Percentiles rank a stretch among this genome's conserved stretches.
These are phyloP conservation scores for Drosophila trichaetosa DNA, from an alignment of 2,888 invertebrate genomes.

Conservation along the genomic window DNA sequence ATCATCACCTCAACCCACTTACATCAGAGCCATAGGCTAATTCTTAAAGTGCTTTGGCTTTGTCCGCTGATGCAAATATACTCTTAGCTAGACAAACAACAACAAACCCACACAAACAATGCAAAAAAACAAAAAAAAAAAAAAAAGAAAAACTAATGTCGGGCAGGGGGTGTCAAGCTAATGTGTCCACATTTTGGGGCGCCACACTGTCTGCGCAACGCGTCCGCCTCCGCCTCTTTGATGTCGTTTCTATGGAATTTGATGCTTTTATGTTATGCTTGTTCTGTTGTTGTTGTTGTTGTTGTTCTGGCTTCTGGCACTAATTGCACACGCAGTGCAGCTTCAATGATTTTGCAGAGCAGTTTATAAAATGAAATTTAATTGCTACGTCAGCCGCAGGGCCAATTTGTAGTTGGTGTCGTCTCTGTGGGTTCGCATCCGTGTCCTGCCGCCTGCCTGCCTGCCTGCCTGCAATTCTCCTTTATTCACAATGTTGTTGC, in stretches of 20 bases:
- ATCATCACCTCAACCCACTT: slow-evolving; percentile 28
- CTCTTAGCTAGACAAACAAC: slow-evolving; percentile 12
- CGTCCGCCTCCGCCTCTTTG: slow-evolving; percentile 21
- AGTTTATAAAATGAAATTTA: slow-evolving; percentile 76
- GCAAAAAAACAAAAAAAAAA: neutral
- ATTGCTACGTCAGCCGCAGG: slow-evolving; percentile 61
- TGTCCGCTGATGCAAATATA: slow-evolving; percentile 32
- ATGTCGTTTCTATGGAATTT: slow-evolving; percentile 37
- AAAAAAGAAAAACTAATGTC: neutral
- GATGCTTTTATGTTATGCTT: slow-evolving; percentile 29
- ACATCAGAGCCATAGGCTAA: slow-evolving; percentile 27
- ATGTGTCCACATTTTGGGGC: slow-evolving; percentile 31
- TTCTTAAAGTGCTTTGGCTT: slow-evolving; percentile 23
- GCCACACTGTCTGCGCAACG: slow-evolving; percentile 25
- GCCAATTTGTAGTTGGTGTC: slow-evolving; percentile 61
- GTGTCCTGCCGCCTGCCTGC: neutral
- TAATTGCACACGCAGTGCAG: slow-evolving; percentile 66
- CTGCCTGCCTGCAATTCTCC: neutral
- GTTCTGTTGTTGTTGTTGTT: slow-evolving; percentile 12
- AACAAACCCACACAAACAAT: slow-evolving; percentile 3
- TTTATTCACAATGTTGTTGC: slow-evolving; percentile 29
- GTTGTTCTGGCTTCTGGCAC: slow-evolving; percentile 26
- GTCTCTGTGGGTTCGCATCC: slow-evolving; percentile 11
- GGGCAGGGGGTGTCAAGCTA: slow-evolving; percentile 29
- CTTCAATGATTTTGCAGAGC: slow-evolving; percentile 45